A percentile compares a stretch with the other conserved stretches of the same genome.
Conservation (phyloP, 2,888 invertebrate species). For the Eustalomyia histrio region DNA sequence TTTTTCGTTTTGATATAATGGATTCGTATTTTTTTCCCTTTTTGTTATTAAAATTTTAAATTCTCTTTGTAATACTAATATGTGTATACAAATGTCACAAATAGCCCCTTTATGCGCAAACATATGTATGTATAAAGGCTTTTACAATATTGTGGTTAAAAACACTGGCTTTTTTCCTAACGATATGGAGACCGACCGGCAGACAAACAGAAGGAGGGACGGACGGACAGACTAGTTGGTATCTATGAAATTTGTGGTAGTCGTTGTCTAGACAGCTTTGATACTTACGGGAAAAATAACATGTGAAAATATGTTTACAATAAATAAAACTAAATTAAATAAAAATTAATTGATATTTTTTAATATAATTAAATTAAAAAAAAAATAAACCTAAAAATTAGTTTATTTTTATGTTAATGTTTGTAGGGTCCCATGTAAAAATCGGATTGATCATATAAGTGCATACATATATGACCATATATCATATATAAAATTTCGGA, state of each 20-base stretch:
- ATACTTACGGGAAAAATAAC: constrained; percentile 62
- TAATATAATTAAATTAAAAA: neutral
- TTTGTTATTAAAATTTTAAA: constrained; percentile 53
- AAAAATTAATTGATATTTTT: constrained; percentile 35
- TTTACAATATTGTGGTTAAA: constrained; percentile 61
- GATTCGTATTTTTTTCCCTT: constrained; percentile 9
- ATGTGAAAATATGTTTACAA: constrained; percentile 43
- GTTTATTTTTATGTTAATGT: too few relatives aligned
- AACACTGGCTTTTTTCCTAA: constrained; percentile 24
- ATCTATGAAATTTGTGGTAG: constrained; percentile 59
- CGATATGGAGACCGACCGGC: constrained; percentile 13
- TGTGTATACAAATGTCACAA: constrained; percentile 50
- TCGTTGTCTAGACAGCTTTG: constrained; percentile 61
- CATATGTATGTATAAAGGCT: constrained; percentile 61
- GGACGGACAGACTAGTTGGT: constrained; percentile 21
- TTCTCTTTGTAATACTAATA: constrained; percentile 51
- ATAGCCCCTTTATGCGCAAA: constrained; percentile 25
- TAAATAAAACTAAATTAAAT: constrained; percentile 11
- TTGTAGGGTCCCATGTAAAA: too few relatives aligned
- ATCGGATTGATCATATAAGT: too few relatives aligned
- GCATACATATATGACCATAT: too few relatives aligned
- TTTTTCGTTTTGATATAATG: constrained; percentile 28
- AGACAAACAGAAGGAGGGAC: neutral
- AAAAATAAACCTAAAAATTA: neutral
- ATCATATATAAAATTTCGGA: too few relatives aligned